Evolutionary conservation across 2,888 invertebrate species (phyloP), one percentile per base, ranked within the genome.

Genomic region (Clanis bilineata): DNA sequence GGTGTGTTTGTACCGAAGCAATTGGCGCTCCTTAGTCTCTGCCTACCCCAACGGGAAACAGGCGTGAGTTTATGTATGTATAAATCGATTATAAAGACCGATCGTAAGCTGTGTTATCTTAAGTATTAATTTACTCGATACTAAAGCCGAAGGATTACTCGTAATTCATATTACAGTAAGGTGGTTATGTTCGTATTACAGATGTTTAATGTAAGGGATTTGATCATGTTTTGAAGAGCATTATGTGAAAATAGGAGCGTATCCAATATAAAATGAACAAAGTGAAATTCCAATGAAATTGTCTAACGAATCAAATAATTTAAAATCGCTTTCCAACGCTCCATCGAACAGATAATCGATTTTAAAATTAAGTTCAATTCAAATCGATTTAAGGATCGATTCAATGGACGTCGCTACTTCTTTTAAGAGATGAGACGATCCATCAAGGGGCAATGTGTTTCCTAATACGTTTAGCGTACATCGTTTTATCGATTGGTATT

Each of bases 401-500:
- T 25, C 18, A 32, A 41, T 41, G 9, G 28, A 51, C 28, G 10
- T 21, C 32, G 32, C 9, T 51, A 51, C 10, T 1, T 7, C 32
- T 18, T 51, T 51, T 32, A 3, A 9, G 32, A 51, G 51, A 32
- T 32, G 51, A 32, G 32, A 7, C 51, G 15, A 51, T 51, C 51
- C 28, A 51, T 51, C 18, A 51, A 9, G 15, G 18, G 28, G 28
- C 28, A 51, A 51, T 51, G 51, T 51, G 51, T 51, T 51, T 10
- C 28, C 51, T 21, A 10, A 51, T 28, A 51, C 51, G 51, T 51
- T 51, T 28, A 51, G 51, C 32, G 15, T 47, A 51, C 28, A 51
- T 51, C 9, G 15, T 10, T 51, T 51, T 51, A 32, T 51, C 47
- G 47, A 51, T 28, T 32, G 18, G 51, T 18, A 51, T 51, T 51